These are phyloP conservation scores for Arion vulgaris DNA, from an alignment of 1,140 invertebrate species.

Conservation along the genomic window DNA sequence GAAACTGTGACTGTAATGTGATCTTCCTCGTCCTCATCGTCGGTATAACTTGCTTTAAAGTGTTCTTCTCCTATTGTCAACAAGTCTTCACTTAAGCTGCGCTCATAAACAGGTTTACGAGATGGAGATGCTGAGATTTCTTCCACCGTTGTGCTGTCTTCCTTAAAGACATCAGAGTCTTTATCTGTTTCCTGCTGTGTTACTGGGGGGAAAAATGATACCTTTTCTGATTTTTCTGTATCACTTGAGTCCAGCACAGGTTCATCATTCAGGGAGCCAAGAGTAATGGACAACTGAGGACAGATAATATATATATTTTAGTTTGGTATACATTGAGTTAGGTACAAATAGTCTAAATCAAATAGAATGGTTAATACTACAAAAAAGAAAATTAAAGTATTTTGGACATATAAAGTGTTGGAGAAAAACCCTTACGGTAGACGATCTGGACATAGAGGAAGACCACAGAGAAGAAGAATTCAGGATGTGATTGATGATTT, in stretches of 20 bases:
- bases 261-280: slow-evolving; percentile 28
- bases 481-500: no score
- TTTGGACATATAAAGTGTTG: no score
- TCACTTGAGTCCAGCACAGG: neutral
- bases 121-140: neutral
- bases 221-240: neutral
- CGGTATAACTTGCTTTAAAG: slow-evolving; percentile 37
- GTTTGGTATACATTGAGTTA: no score
- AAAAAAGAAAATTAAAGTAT: no score
- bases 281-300: slow-evolving; percentile 30
- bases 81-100: slow-evolving; percentile 35
- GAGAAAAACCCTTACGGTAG: no score
- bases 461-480: no score
- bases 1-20: slow-evolving; percentile 36
- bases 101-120: neutral
- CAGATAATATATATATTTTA: neutral
- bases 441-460: no score
- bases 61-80: slow-evolving; percentile 23
- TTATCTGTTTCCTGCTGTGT: slow-evolving; percentile 2
- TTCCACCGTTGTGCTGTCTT: neutral
- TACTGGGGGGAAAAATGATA: neutral
- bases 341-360: no score
- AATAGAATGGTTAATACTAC: no score
- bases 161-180: neutral
- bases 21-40: slow-evolving; percentile 42